Evolutionary conservation across 2,888 invertebrate species (phyloP).

Genomic region (Aproaerema taeniolella): DNA sequence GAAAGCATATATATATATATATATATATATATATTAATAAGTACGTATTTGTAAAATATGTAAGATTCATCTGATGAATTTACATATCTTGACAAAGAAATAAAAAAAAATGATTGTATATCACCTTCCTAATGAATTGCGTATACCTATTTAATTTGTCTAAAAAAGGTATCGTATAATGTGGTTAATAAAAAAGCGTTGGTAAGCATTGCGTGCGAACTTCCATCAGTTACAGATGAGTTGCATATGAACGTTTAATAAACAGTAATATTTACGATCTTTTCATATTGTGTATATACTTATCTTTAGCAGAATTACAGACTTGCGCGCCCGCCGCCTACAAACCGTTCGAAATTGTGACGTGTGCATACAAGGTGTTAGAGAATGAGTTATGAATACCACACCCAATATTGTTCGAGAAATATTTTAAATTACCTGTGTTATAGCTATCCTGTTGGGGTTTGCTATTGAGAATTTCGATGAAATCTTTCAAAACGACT

Average conservation of each 20-base stretch:
- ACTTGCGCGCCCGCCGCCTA: conserved; percentile 5
- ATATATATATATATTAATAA: too few relatives aligned
- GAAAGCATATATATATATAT: too few relatives aligned
- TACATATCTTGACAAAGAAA: too few relatives aligned
- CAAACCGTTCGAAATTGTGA: conserved; percentile 1
- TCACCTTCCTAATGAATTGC: too few relatives aligned
- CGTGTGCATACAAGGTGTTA: conserved; percentile 1
- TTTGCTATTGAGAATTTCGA: background rate
- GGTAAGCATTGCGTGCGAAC: conserved; percentile 9
- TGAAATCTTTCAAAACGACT: background rate
- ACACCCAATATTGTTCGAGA: too few relatives aligned
- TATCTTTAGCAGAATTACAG: conserved; percentile 1
- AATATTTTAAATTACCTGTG: background rate
- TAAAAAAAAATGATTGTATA: too few relatives aligned
- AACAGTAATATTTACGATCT: background rate
- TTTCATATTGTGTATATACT: background rate
- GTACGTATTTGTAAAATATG: too few relatives aligned
- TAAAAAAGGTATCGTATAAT: too few relatives aligned
- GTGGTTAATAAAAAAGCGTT: too few relatives aligned
- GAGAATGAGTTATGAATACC: background rate
- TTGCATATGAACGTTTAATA: background rate
- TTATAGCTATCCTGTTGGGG: too few relatives aligned
- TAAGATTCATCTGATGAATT: too few relatives aligned
- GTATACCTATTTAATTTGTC: too few relatives aligned
- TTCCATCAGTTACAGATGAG: background rate